Percentiles rank a stretch among this genome's conserved stretches.
These are phyloP conservation scores for Sebastes diaconus DNA, from an alignment of 2,797 vertebrate genomes.

Conservation along the genomic window DNA sequence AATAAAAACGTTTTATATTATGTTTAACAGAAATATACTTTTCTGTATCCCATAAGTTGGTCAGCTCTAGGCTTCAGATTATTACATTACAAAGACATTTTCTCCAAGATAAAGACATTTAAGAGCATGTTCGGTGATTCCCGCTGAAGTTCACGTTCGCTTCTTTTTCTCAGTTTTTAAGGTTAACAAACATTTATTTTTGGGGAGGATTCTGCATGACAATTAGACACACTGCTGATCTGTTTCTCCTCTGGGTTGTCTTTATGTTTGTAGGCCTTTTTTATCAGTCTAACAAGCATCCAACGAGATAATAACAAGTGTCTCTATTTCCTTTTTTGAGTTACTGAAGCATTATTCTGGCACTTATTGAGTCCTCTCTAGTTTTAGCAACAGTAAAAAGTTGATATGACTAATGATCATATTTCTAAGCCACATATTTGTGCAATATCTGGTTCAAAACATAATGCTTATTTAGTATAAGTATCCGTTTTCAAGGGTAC, in stretches of 20 bases:
- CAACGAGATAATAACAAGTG: not conserved
- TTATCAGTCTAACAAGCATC: not conserved
- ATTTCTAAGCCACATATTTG: not conserved
- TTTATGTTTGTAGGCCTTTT: not conserved
- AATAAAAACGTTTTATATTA: not conserved
- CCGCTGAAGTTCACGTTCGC: not conserved
- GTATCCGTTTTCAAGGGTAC: too few relatives aligned
- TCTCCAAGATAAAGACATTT: not conserved
- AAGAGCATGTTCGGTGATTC: not conserved
- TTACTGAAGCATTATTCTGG: not conserved
- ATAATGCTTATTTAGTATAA: not conserved
- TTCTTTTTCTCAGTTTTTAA: not conserved
- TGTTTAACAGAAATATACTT: not conserved
- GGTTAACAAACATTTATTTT: not conserved
- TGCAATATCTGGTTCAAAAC: rapidly evolving
- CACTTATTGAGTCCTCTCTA: not conserved
- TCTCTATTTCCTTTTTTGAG: not conserved
- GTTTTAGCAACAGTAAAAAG: not conserved
- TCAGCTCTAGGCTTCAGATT: not conserved
- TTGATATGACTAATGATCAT: not conserved
- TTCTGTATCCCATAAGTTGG: not conserved
- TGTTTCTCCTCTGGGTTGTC: not conserved
- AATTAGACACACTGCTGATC: not conserved
- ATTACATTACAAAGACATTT: not conserved
- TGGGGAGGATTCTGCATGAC: not conserved